phyloP scores from a whole-genome alignment of 2,113 vertebrate species.

The Pithys albifrons region DNA sequence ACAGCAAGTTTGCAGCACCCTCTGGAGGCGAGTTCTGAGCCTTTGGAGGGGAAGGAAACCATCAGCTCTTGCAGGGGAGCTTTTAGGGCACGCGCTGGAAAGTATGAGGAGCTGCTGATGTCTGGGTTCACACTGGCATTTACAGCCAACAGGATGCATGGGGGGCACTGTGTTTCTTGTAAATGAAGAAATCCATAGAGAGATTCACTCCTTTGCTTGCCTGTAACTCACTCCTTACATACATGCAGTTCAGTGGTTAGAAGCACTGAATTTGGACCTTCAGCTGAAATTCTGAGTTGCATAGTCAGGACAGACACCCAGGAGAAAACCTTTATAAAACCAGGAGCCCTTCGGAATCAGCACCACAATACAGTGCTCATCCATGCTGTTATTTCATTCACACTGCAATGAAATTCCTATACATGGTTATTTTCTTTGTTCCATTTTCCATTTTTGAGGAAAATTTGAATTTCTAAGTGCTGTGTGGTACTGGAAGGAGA shows the following conservation, averaged over 20 bases:
- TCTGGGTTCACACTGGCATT: background rate
- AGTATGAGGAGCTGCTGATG: background rate
- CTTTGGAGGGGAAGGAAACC: background rate
- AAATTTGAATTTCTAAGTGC: background rate
- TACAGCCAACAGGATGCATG: background rate
- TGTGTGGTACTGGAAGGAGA: background rate
- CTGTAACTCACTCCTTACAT: background rate
- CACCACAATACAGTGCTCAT: background rate
- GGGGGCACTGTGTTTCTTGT: background rate
- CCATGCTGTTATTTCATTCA: background rate
- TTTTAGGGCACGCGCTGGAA: background rate
- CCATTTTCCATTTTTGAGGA: background rate
- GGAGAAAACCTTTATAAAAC: background rate
- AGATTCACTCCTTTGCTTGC: background rate
- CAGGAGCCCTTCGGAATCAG: background rate
- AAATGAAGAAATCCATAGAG: background rate
- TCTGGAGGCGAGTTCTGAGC: constrained; percentile 27
- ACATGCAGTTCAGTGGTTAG: fast-evolving
- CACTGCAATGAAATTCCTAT: background rate
- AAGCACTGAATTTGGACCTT: background rate
- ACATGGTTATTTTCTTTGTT: background rate
- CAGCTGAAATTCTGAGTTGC: background rate
- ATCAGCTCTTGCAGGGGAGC: fast-evolving
- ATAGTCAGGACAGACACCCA: background rate
- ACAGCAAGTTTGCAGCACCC: constrained; percentile 63